Evolutionary conservation across 2,113 vertebrate genomes (phyloP).

Genomic region (Alexandromys fortis): DNA sequence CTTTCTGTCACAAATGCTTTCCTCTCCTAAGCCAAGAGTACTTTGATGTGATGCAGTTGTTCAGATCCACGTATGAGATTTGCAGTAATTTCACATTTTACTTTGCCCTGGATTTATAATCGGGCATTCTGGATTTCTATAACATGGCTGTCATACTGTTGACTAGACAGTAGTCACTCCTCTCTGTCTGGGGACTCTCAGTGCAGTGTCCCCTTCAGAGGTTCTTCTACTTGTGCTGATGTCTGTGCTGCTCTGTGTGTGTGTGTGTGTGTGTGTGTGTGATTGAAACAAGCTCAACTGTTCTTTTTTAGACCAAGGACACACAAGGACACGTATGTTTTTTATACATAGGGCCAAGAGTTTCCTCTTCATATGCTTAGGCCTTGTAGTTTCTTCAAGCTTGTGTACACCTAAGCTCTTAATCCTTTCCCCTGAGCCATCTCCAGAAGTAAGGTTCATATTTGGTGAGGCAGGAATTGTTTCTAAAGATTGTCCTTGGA

Average conservation of each 20-base stretch:
- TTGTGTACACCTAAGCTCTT: conserved; percentile 82
- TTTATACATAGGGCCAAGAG: conserved; percentile 60
- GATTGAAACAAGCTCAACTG: conserved; percentile 38
- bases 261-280: too few relatives aligned
- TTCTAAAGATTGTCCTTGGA: conserved; percentile 81
- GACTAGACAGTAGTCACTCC: conserved; percentile 59
- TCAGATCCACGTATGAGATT: conserved; percentile 49
- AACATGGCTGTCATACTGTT: conserved; percentile 69
- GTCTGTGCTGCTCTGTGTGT: background rate
- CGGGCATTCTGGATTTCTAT: conserved; percentile 63
- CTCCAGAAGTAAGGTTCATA: conserved; percentile 75
- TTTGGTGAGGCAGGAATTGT: conserved; percentile 76
- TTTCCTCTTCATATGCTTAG: conserved; percentile 61
- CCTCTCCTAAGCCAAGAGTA: conserved; percentile 9
- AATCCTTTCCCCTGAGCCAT: conserved; percentile 80
- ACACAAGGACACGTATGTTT: conserved; percentile 76
- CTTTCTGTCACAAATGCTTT: conserved; percentile 34
- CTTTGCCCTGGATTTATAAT: conserved; percentile 72
- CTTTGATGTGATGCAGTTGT: conserved; percentile 55
- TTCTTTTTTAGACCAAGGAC: conserved; percentile 73
- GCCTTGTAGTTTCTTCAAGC: conserved; percentile 63
- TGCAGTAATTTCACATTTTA: conserved; percentile 62
- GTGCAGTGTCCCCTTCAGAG: conserved; percentile 43
- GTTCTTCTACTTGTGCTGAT: conserved; percentile 50
- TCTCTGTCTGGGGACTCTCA: conserved; percentile 36